Conservation (phyloP, 2,888 invertebrate species). For the Chrysomela aeneicollis region DNA sequence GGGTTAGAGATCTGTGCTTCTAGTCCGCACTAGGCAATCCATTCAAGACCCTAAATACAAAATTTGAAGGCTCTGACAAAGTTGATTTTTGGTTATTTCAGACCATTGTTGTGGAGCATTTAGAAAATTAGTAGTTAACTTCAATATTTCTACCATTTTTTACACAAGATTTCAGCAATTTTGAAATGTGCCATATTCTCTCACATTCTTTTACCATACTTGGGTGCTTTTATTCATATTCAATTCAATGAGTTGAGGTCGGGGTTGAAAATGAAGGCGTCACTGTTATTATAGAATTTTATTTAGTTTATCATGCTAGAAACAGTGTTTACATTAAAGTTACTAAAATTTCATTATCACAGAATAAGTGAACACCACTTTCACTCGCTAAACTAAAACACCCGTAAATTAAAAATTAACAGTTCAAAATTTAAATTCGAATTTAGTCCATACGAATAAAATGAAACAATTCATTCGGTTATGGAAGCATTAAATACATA, state of each 20-base stretch:
- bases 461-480: slow-evolving; percentile 13
- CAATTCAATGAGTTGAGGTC: too few species aligned
- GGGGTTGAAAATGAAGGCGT: too few species aligned
- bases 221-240: too few species aligned
- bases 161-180: too few species aligned
- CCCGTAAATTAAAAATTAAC: slow-evolving; percentile 57
- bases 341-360: slow-evolving; percentile 63
- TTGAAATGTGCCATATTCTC: too few species aligned
- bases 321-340: slow-evolving; percentile 62
- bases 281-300: slow-evolving; percentile 27
- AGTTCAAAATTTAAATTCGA: slow-evolving; percentile 51
- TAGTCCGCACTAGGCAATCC: background rate
- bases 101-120: too few species aligned
- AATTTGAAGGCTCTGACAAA: background rate
- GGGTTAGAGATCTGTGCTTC: background rate
- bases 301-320: slow-evolving; percentile 60
- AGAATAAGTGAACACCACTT: slow-evolving; percentile 62
- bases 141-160: too few species aligned
- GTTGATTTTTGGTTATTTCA: background rate
- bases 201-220: too few species aligned
- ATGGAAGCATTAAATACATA: slow-evolving; percentile 48
- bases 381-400: slow-evolving; percentile 57
- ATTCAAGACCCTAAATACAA: background rate
- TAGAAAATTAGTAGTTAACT: too few species aligned
- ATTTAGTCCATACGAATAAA: slow-evolving; percentile 41